Base-by-base conservation (phyloP, 1,140 invertebrate genomes). In the Radopholus similis region DNA sequence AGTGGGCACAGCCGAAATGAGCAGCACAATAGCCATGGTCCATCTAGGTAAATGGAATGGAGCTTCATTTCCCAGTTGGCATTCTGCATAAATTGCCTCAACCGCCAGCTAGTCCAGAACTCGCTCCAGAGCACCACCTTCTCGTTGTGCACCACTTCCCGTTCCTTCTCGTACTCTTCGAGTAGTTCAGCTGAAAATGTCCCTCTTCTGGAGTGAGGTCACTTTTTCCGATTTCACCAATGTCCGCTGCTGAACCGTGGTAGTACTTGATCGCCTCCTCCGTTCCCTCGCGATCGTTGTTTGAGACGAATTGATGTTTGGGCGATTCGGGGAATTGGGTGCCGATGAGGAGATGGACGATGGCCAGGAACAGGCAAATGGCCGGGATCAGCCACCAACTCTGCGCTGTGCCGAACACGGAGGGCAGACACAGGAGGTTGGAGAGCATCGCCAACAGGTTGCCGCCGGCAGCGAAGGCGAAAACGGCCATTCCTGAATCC, bases 231-330 rank as follows among this genome's bases (percentile, higher is more conserved):
- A 23, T 76, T 77, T 40, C 74, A 71, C 30, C 8, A 62, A 62
- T 62, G 18, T 35, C 40, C 23, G 47, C 15, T 62, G 40, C 18
- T 35, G 38, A 35, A 32, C 49, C 34, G 23, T 51, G 23, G 18
- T 15, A 28, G 18, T 28, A 51, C 23, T 51, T 51, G 18, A 11
- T 6, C 18, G 34, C 28, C 18, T 21, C 2, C 23, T 62, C 32
- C 9, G 4, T 8, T 49, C 21, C 34, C 13, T 40, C 59, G 49
- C 42, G 40, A 58, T n/a, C n/a, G n/a, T 42, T 15, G n/a, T n/a
- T n/a, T n/a, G n/a, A n/a, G n/a, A n/a, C n/a, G n/a, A 58, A 44
- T 32, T 74, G 35, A 18, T 76, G 76, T 59, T 76, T 76, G n/a
- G 74, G 74, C 13, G 69, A 74, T 40, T 76, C 62, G 18, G 74